These are phyloP conservation scores for Anarrhichthys ocellatus DNA, from an alignment of 2,113 vertebrate genomes.

Conservation along the genomic window DNA sequence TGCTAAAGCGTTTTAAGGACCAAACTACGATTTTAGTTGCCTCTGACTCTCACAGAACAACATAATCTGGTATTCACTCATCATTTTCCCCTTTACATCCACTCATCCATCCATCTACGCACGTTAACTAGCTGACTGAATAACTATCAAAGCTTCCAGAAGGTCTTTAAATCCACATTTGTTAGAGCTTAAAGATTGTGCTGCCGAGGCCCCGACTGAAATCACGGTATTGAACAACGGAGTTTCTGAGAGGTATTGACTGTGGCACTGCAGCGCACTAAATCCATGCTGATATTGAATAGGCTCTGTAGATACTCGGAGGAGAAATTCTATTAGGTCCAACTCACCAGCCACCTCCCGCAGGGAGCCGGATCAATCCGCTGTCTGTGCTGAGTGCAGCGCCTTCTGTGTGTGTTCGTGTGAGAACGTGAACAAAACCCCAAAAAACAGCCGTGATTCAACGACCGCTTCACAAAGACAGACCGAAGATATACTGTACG, in stretches of 20 bases:
- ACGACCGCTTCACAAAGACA: slow-evolving; percentile 29
- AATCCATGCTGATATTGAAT: slow-evolving; percentile 67
- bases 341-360: slow-evolving; percentile 43
- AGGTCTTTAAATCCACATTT: slow-evolving; percentile 23
- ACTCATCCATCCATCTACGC: background rate
- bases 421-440: background rate
- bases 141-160: slow-evolving; percentile 1
- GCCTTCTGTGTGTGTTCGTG: background rate
- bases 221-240: slow-evolving; percentile 43
- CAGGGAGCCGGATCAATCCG: slow-evolving; percentile 58
- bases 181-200: slow-evolving; percentile 39
- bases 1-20: background rate
- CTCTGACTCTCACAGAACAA: background rate
- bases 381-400: slow-evolving; percentile 27
- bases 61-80: too few species aligned
- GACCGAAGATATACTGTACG: slow-evolving; percentile 26
- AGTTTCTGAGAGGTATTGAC: slow-evolving; percentile 69
- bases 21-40: background rate
- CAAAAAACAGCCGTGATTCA: slow-evolving; percentile 25
- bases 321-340: slow-evolving; percentile 68
- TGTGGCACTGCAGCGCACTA: slow-evolving; percentile 44
- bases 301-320: slow-evolving; percentile 52
- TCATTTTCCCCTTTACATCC: background rate
- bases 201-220: slow-evolving; percentile 26
- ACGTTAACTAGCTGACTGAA: background rate